Percentiles rank a stretch among this genome's conserved stretches.
phyloP scores from a whole-genome alignment of 2,113 vertebrate species.

The Peromyscus maniculatus region DNA sequence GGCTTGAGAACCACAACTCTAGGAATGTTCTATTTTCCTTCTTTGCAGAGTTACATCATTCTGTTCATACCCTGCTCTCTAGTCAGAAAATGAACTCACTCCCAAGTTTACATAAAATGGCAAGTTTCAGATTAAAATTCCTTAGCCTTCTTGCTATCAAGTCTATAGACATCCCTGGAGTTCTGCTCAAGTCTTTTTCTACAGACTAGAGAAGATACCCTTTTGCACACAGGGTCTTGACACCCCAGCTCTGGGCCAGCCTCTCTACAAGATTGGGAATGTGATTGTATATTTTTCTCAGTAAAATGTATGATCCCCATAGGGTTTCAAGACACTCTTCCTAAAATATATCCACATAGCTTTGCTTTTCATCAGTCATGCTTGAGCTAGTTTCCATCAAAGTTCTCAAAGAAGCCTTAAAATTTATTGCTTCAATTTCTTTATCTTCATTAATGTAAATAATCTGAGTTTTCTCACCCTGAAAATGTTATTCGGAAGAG shows the following conservation, averaged over 20 bases:
- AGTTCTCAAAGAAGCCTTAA: not conserved
- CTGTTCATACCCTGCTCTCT: not conserved
- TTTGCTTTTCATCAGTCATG: not conserved
- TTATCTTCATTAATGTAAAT: not conserved
- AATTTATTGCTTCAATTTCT: not conserved
- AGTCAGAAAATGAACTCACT: not conserved
- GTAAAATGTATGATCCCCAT: not conserved
- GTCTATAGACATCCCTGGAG: not conserved
- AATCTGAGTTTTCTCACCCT: not conserved
- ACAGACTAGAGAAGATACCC: not conserved
- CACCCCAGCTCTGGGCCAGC: not conserved
- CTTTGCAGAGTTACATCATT: not conserved
- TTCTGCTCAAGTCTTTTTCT: not conserved
- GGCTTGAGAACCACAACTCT: not conserved
- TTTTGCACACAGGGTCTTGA: not conserved
- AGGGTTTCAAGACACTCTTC: not conserved
- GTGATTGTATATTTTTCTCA: slow-evolving; percentile 6
- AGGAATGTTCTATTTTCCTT: not conserved
- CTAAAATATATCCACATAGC: not conserved
- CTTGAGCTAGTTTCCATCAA: not conserved
- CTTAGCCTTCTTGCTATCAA: not conserved
- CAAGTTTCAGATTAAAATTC: slow-evolving; percentile 19
- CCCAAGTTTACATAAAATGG: not conserved
- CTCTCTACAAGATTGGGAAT: not conserved
- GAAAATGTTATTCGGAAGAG: not conserved